Percentiles rank a stretch among this genome's conserved stretches.
These are phyloP conservation scores for Toxostoma redivivum DNA, from an alignment of 2,113 vertebrate genomes.

Conservation along the genomic window DNA sequence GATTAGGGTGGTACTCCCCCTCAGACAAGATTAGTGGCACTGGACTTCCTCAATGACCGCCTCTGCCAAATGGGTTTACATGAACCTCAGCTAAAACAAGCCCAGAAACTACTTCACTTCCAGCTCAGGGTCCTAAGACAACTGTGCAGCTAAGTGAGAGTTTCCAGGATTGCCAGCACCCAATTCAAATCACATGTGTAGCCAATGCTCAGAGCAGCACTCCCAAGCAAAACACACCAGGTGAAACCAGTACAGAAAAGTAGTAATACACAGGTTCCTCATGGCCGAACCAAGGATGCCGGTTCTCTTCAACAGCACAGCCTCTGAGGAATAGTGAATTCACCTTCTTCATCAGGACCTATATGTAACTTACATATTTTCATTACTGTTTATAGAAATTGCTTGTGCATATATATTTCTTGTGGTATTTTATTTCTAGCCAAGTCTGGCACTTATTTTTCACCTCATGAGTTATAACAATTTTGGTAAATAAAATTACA, in stretches of 20 bases:
- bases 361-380: neutral
- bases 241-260: neutral
- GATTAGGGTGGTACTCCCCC: neutral
- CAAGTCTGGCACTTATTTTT: neutral
- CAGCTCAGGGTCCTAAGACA: rapidly evolving
- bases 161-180: neutral
- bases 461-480: neutral
- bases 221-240: neutral
- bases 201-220: neutral
- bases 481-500: neutral
- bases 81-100: rapidly evolving
- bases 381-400: conserved; percentile 21
- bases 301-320: neutral
- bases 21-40: rapidly evolving
- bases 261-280: neutral
- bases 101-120: neutral
- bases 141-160: neutral
- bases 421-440: neutral
- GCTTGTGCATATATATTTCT: neutral
- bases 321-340: neutral
- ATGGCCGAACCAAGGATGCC: neutral
- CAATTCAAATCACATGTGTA: neutral
- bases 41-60: neutral
- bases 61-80: rapidly evolving
- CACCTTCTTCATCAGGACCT: neutral